Base-by-base conservation (phyloP, 2,888 invertebrate genomes). In the Eilema caniola region DNA sequence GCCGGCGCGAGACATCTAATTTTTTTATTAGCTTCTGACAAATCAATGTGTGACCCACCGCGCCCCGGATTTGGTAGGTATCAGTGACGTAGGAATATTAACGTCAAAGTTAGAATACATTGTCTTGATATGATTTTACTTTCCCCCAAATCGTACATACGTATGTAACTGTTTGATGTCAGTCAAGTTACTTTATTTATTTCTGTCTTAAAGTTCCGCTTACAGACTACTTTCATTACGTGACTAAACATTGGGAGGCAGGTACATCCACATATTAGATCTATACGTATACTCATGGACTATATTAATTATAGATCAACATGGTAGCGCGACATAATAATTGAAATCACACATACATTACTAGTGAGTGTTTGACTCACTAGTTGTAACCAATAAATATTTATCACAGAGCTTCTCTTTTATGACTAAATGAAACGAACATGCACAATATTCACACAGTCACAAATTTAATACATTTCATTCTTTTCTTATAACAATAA, bases 21-120 rank as follows among this genome's bases (percentile, higher is more conserved):
- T 70, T 69, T 70, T 72, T 74, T 73, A 73, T 66, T 73, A 66
- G 56, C 66, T 57, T 63, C 67, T 69, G 67, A n/a, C n/a, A n/a
- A n/a, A n/a, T n/a, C n/a, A n/a, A n/a, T n/a, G n/a, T n/a, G n/a
- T n/a, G n/a, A n/a, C n/a, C 63, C 41, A 60, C 31, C 8, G 31
- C 31, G 31, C 28, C 11, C 20, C 56, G 57, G 37, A 47, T 53
- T 59, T 56, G 64, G 28, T 70, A 63, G 64, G 28, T 70, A 63
- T 62, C 65, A 62, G 64, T 78, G 63, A 69, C 70, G 73, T 73
- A 67, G 69, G 72, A 74, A 67, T 66, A 56, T 47, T 20, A 20
- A 20, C 2, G 20, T 47, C 47, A 20, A 47, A 5, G 5, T 47
- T 5, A 71, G 31, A 66, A 57, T 62, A 28, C 47, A 60, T 62